Conservation (phyloP, 2,113 vertebrate species). For the Strigops habroptila region DNA sequence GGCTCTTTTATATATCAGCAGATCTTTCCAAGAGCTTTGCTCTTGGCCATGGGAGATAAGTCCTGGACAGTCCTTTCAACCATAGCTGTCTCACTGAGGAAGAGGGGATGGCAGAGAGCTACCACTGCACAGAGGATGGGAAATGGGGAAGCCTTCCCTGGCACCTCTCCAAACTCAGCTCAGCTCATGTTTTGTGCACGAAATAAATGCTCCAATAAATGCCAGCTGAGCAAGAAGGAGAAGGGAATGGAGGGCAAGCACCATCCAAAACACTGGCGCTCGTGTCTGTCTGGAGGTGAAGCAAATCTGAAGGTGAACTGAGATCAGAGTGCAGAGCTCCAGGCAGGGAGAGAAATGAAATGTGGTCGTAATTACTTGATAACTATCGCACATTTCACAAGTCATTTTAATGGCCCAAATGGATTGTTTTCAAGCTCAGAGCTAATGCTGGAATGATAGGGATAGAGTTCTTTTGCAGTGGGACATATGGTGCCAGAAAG, state of each 20-base stretch:
- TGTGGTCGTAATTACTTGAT: constrained; percentile 59
- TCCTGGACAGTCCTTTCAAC: background rate
- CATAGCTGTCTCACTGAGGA: background rate
- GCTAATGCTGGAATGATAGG: background rate
- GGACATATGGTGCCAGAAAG: constrained; percentile 32
- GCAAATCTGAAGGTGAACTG: background rate
- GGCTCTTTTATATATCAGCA: background rate
- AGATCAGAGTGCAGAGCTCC: background rate
- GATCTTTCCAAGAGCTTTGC: background rate
- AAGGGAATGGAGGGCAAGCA: background rate
- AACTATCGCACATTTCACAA: constrained; percentile 50
- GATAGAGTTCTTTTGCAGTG: background rate
- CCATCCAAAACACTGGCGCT: background rate
- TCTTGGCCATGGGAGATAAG: background rate
- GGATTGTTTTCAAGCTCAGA: constrained; percentile 35
- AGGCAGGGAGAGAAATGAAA: background rate
- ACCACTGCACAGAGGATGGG: background rate
- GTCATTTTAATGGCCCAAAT: constrained; percentile 36
- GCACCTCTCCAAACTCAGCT: background rate
- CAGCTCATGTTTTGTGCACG: fast-evolving
- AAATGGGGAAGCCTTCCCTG: background rate
- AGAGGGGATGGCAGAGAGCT: background rate
- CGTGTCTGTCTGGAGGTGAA: fast-evolving
- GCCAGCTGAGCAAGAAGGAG: background rate
- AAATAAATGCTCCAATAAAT: background rate